Evolutionary conservation across 2,797 vertebrate species (phyloP).

Genomic region (Garrulus glandarius): DNA sequence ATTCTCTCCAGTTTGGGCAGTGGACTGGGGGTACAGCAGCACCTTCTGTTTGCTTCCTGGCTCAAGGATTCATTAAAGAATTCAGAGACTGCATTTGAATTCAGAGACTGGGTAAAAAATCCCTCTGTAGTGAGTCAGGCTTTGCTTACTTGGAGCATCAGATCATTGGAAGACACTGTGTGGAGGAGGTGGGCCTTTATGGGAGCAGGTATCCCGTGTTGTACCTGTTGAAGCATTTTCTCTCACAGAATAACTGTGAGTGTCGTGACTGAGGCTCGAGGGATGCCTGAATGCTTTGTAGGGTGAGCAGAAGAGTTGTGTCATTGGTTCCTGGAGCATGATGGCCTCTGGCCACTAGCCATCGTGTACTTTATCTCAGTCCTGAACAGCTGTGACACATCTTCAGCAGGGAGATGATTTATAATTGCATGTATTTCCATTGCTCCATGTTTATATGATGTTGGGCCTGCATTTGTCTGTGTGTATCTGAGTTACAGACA

Average conservation of each 20-base stretch:
- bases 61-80: accelerated
- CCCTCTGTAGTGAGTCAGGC: not conserved
- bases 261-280: accelerated
- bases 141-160: not conserved
- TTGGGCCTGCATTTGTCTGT: not conserved
- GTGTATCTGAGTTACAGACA: not conserved
- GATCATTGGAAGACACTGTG: not conserved
- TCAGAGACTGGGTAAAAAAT: not conserved
- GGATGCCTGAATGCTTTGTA: not conserved
- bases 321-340: not conserved
- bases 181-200: not conserved
- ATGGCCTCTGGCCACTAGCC: not conserved
- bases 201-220: not conserved
- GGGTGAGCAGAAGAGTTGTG: not conserved
- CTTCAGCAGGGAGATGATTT: not conserved
- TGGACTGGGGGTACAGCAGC: not conserved
- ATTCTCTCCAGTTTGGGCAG: not conserved
- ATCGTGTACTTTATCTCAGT: not conserved
- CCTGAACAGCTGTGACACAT: not conserved
- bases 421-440: not conserved
- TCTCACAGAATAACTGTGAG: not conserved
- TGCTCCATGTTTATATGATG: not conserved
- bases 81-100: not conserved
- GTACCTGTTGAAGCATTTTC: not conserved
- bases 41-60: not conserved